Conservation (phyloP, 1,140 invertebrate genomes). For the Spodoptera frugiperda region DNA sequence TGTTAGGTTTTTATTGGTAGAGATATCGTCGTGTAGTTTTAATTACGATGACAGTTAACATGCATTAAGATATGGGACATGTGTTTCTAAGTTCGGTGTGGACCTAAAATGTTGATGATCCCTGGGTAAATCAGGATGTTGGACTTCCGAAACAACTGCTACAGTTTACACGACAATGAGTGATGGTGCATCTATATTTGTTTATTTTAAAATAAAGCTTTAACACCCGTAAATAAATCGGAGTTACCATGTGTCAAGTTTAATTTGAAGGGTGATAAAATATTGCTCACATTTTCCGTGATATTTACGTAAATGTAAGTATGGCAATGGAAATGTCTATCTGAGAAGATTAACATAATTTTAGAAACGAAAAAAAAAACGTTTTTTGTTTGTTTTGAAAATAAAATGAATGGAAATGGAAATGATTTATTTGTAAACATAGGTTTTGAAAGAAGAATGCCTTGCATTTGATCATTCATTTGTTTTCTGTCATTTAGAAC, state of each 20-base stretch:
- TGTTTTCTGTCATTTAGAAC: no score
- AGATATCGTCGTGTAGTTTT: neutral
- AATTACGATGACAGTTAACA: neutral
- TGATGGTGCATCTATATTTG: constrained; percentile 69
- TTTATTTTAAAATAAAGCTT: constrained; percentile 74
- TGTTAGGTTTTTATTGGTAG: neutral
- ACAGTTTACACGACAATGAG: constrained; percentile 78
- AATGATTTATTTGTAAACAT: no score
- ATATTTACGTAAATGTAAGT: constrained; percentile 1
- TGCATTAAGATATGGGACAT: no score
- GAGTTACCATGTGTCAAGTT: constrained; percentile 55
- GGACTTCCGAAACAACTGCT: constrained; percentile 81
- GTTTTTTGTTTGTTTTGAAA: no score
- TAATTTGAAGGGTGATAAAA: constrained; percentile 51
- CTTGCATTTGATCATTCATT: no score
- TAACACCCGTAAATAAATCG: constrained; percentile 51
- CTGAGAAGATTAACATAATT: no score
- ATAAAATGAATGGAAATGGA: no score
- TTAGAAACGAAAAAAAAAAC: no score
- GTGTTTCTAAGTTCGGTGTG: neutral
- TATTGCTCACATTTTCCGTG: constrained; percentile 14
- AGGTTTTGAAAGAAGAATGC: no score
- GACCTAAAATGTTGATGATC: constrained; percentile 58
- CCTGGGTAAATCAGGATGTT: constrained; percentile 73
- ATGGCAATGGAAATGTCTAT: neutral